These are phyloP conservation scores for Epizoanthus scotinus DNA, from an alignment of 92 coral and sea anemone genomes.

Conservation along the genomic window DNA sequence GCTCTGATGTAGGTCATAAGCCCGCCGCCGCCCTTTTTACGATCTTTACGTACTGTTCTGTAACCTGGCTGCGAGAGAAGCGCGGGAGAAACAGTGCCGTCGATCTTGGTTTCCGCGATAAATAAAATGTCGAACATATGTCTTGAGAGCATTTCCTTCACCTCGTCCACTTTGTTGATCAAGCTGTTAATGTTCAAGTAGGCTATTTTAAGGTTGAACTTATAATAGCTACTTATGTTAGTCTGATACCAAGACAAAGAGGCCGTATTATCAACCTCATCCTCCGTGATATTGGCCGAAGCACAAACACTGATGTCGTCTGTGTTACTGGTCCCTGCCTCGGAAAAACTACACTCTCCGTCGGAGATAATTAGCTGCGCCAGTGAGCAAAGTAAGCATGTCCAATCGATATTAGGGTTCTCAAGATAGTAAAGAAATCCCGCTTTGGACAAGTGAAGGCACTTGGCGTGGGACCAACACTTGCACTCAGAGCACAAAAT, in stretches of 20 bases:
- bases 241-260: constrained; percentile 37
- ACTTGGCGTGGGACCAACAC: constrained; percentile 39
- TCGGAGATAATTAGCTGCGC: too few relatives aligned
- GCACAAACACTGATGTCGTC: too few relatives aligned
- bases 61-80: constrained; percentile 36
- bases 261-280: too few relatives aligned
- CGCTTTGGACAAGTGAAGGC: constrained; percentile 39
- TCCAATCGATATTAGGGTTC: background rate
- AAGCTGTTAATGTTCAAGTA: constrained; percentile 56
- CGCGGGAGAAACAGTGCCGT: constrained; percentile 28
- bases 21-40: constrained; percentile 54
- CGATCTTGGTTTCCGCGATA: too few relatives aligned
- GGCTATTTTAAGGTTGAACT: constrained; percentile 43
- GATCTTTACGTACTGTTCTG: constrained; percentile 38
- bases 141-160: constrained; percentile 44
- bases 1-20: constrained; percentile 40
- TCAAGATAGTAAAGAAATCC: constrained; percentile 13
- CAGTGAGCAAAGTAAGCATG: constrained; percentile 31
- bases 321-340: too few relatives aligned
- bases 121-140: constrained; percentile 45
- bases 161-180: constrained; percentile 47
- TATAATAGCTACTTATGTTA: constrained; percentile 47
- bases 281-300: too few relatives aligned
- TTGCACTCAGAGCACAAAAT: constrained; percentile 46
- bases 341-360: too few relatives aligned